Base-by-base conservation (phyloP, 2,797 vertebrate species). In the Dallia pectoralis region DNA sequence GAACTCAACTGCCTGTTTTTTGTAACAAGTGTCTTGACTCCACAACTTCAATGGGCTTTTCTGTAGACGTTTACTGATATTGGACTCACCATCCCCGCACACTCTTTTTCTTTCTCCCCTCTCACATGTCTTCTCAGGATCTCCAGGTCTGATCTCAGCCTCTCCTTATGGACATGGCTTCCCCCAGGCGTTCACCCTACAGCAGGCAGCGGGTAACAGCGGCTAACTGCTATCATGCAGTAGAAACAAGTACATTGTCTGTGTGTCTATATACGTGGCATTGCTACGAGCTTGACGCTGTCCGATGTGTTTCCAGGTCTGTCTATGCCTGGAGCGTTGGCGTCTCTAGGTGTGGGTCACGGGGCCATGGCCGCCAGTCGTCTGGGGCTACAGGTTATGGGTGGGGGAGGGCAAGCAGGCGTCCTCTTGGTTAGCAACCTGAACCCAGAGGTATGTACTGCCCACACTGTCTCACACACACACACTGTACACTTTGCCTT, bases 381-480 rank as follows among this genome's bases (percentile, higher is more conserved):
- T n/a, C 94, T 98, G 1, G 93, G 95, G 77, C 91, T 98, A 53
- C 91, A 93, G 0, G 95, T 95, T 76, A 92, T 97, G 36, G 69
- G 91, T 3, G 73, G 81, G 16, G 93, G 92, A 1, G 95, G 96
- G 49, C 96, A 98, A 48, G 30, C 15, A 85, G 94, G 95, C 2
- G 97, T 99, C 83, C 90, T 99, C 82, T 87, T 99, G 89, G 94
- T 98, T 94, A 98, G 97, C 96, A 99, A 97, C 87, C 95, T 98
- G 67, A 96, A 95, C 87, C 93, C 96, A 1, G 96, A 99, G 97
- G 97, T 98, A 93, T 91, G 97, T 96, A 88, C 40, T 29, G 14
- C 25, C 12, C 36, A n/a, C 75, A 53, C 62, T 1, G 56, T 25
- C 6, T 67, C 74, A 40, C 29, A 6, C 15, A 63, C 61, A 32